Evolutionary conservation across 2,797 vertebrate species (phyloP).

Genomic region (Spinus olivaceus): DNA sequence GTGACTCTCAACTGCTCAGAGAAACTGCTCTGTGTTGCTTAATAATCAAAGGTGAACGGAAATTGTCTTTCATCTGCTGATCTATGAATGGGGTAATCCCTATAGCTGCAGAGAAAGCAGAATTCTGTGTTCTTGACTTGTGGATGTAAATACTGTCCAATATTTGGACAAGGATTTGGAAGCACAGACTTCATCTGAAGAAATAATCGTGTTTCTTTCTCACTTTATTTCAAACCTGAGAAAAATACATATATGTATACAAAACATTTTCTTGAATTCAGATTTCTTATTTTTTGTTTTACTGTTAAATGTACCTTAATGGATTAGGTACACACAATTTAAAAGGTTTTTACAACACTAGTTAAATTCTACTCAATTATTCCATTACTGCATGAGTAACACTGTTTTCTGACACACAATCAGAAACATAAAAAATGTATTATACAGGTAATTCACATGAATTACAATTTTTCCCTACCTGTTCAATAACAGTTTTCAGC

Average conservation of each 20-base stretch:
- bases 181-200: not conserved
- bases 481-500: slow-evolving; percentile 97
- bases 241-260: not conserved
- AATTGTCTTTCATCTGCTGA: not conserved
- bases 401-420: not conserved
- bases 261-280: not conserved
- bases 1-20: not conserved
- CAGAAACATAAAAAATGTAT: not conserved
- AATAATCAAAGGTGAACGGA: not conserved
- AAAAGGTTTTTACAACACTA: not conserved
- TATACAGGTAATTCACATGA: not conserved
- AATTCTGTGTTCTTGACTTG: not conserved
- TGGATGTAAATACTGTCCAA: not conserved
- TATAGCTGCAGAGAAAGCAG: not conserved
- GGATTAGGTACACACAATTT: not conserved
- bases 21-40: not conserved
- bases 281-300: not conserved
- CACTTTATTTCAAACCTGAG: not conserved
- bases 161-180: not conserved
- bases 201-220: not conserved
- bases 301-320: not conserved
- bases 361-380: not conserved
- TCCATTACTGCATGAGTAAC: not conserved
- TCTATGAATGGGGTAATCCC: not conserved
- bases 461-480: slow-evolving; percentile 77